Evolutionary conservation across 2,888 invertebrate genomes (phyloP).

Genomic region (Noctua fimbriata): DNA sequence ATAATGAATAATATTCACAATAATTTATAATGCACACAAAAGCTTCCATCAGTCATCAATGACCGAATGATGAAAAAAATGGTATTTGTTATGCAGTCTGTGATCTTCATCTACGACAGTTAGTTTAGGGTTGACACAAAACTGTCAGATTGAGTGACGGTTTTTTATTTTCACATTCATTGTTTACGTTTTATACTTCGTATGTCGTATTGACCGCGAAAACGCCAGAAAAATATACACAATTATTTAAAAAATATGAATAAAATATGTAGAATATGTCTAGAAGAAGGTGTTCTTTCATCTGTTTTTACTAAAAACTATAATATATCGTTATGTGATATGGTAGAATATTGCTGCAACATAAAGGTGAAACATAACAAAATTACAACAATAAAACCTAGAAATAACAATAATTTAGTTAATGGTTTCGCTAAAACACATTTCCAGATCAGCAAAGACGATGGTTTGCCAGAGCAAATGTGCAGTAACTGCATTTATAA

Average conservation of each 20-base stretch:
- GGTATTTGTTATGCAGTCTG: not conserved
- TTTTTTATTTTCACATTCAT: not conserved
- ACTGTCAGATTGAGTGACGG: not conserved
- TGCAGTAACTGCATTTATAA: slow-evolving; percentile 92
- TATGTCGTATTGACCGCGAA: slow-evolving; percentile 5
- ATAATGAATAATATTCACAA: not conserved
- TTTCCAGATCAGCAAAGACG: slow-evolving; percentile 88
- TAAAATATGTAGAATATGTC: slow-evolving; percentile 91
- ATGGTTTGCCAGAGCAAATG: slow-evolving; percentile 91
- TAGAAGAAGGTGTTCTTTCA: slow-evolving; percentile 91
- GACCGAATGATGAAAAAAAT: slow-evolving; percentile 5
- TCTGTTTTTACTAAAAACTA: slow-evolving; percentile 91
- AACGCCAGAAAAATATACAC: not conserved
- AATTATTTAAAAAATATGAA: slow-evolving; percentile 75
- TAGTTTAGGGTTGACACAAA: not conserved
- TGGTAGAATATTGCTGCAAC: slow-evolving; percentile 91
- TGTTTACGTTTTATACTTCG: not conserved
- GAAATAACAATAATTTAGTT: not conserved
- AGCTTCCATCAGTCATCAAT: not conserved
- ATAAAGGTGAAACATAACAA: slow-evolving; percentile 81
- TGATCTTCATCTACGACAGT: not conserved
- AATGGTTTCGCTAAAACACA: slow-evolving; percentile 20
- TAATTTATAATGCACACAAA: not conserved
- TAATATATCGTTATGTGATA: slow-evolving; percentile 90
- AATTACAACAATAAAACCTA: too few relatives aligned